phyloP scores from a whole-genome alignment of 1,140 invertebrate genomes.

The Magallana angulata region DNA sequence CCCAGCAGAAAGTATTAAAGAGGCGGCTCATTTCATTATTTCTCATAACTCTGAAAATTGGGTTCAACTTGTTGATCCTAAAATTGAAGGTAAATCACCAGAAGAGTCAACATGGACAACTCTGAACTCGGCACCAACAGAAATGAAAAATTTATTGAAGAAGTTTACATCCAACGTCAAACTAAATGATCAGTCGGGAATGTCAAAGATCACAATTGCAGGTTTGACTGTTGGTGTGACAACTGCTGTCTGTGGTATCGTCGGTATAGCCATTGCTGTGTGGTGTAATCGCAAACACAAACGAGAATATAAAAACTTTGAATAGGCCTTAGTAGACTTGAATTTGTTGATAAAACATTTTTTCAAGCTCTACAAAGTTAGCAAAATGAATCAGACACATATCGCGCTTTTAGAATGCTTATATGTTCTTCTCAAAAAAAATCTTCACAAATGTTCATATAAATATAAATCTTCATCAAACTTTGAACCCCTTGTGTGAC shows the following conservation, averaged over 20 bases:
- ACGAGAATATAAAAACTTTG: background rate
- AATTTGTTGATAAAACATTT: no score
- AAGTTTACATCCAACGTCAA: background rate
- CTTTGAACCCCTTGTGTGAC: no score
- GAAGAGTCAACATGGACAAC: constrained; percentile 36
- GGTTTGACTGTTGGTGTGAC: constrained; percentile 34
- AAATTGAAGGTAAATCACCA: background rate
- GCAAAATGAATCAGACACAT: no score
- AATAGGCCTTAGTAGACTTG: no score
- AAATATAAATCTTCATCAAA: no score
- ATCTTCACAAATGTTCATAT: no score
- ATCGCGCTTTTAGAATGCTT: no score
- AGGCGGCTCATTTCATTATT: background rate
- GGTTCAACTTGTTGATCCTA: constrained; percentile 41
- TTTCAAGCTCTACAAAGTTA: no score
- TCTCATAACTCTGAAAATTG: constrained; percentile 1
- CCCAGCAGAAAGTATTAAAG: background rate
- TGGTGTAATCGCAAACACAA: constrained; percentile 18
- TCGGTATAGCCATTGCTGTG: background rate
- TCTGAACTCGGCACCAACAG: background rate
- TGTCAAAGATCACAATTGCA: constrained; percentile 31
- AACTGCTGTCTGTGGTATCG: background rate
- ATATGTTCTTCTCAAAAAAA: no score
- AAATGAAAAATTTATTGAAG: background rate
- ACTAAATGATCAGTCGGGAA: background rate